Conservation (phyloP, 1,140 invertebrate genomes). For the Drosophila sp. region DNA sequence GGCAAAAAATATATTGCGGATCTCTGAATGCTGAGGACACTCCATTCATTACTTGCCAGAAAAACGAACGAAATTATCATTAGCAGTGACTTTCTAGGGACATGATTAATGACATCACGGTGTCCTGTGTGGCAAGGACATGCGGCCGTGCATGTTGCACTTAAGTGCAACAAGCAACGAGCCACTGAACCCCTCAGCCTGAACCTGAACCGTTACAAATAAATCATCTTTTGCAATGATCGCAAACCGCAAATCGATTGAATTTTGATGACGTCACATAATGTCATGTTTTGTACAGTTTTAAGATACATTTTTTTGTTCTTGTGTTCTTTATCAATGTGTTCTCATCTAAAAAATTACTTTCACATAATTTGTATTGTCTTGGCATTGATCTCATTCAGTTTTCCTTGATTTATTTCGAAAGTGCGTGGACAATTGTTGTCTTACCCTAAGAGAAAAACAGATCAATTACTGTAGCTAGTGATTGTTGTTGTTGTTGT, state of each 20-base stretch:
- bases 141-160: constrained; percentile 51
- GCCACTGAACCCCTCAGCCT: constrained; percentile 40
- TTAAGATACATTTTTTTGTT: constrained; percentile 28
- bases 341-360: constrained; percentile 79
- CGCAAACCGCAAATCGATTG: constrained; percentile 74
- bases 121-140: constrained; percentile 44
- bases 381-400: constrained; percentile 40
- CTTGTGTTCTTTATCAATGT: constrained; percentile 68
- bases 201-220: constrained; percentile 71
- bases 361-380: constrained; percentile 74
- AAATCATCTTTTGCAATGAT: constrained; percentile 52
- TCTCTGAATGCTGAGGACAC: constrained; percentile 24
- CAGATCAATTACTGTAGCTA: constrained; percentile 63
- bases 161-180: constrained; percentile 64
- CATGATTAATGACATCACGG: constrained; percentile 68
- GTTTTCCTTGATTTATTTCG: constrained; percentile 66
- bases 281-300: constrained; percentile 32
- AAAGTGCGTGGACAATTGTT: constrained; percentile 45
- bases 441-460: constrained; percentile 38
- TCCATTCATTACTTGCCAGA: constrained; percentile 67
- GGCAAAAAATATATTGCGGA: constrained; percentile 49
- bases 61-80: constrained; percentile 60
- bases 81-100: constrained; percentile 48
- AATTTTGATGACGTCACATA: constrained; percentile 72
- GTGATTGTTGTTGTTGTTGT: constrained; percentile 21